Base-by-base conservation (phyloP, 1,140 invertebrate species). In the Pristionchus pacificus region DNA sequence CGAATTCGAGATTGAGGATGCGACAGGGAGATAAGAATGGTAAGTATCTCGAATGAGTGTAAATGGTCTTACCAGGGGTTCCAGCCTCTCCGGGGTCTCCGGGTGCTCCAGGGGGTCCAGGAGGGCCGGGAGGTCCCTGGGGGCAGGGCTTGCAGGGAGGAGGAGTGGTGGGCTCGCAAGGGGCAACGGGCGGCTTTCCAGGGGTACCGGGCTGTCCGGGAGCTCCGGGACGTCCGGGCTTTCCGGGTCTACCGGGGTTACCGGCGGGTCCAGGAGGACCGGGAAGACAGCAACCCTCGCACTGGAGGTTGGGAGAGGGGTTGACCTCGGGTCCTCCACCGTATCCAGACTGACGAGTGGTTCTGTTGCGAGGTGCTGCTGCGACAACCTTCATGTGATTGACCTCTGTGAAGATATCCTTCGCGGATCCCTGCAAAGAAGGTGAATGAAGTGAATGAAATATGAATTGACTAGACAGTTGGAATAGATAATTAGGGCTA, bases 121-220 rank as follows among this genome's bases (percentile, higher is more conserved):
- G 75, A 65, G 75, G 75, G 38, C 75, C 75, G 63, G 75, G 75
- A 58, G 75, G 75, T 76, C 75, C 75, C 66, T 76, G 75, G 60
- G 75, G 75, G 68, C 75, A 76, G 61, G 75, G 75, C 58, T 76
- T 76, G 75, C 75, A 76, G 29, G 75, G 75, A 67, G 75, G 75
- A 61, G 75, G 75, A 61, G 75, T 76, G 63, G 74, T 72, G 58
- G 75, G 75, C 68, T 76, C 75, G 70, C 75, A 76, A 55, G 75
- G 75, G 3, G 75, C 74, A 59, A 63, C 63, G 32, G 75, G 75
- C 28, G 75, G 75, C 32, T 71, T 75, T 71, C 75, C 75, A 61
- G 75, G 75, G 59, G 61, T 63, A 66, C 75, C 75, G 63, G 75
- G 75, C 19, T 62, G 63, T 75, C 75, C 75, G 57, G 75, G 73